Evolutionary conservation across 2,888 invertebrate genomes (phyloP), one percentile per base, ranked within the genome.

Genomic region (Apantesis nais): DNA sequence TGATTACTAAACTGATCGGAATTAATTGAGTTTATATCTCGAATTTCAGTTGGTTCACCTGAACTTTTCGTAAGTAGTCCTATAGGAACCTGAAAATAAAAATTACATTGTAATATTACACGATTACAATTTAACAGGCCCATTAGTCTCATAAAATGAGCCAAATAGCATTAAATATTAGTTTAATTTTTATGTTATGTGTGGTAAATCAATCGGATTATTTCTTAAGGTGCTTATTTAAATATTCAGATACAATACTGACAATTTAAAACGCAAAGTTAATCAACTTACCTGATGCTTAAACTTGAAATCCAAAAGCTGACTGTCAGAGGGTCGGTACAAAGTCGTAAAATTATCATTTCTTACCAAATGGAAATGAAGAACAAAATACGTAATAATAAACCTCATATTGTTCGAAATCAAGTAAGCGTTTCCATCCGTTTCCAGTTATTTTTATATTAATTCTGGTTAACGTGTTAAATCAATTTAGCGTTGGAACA

Each of bases 11-110:
- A 71, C 22, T 67, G 34, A n/a, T 67, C 67, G 16, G 58, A 58
- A 44, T 71, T 71, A 7, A 67, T 5, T 5, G 58, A 29, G 19
- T 16, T 25, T 2, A 25, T 25, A 41, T 71, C 70, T 44, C 70
- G 63, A n/a, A 71, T 63, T 44, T 71, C 70, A 22, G 67, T 44
- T 29, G 70, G 70, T 34, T 66, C 70, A 31, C 70, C 70, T 29
- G 41, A 63, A n/a, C 67, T 5, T 67, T 25, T 71, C 1, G 70
- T 71, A 0, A 14, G 22, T 34, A 71, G 67, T 19, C 69, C 69
- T 65, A 71, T 41, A 14, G 66, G 66, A 29, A 58, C 31, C 70
- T 71, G 62, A 12, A 71, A 71, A 31, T n/a, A 55, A 25, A 55
- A 25, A 55, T n/a, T 2, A 52, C n/a, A n/a, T 9, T 52, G 9